Evolutionary conservation across 2,888 invertebrate genomes (phyloP), one percentile per base, ranked within the genome.

Genomic region (Phymatocera aterrima): DNA sequence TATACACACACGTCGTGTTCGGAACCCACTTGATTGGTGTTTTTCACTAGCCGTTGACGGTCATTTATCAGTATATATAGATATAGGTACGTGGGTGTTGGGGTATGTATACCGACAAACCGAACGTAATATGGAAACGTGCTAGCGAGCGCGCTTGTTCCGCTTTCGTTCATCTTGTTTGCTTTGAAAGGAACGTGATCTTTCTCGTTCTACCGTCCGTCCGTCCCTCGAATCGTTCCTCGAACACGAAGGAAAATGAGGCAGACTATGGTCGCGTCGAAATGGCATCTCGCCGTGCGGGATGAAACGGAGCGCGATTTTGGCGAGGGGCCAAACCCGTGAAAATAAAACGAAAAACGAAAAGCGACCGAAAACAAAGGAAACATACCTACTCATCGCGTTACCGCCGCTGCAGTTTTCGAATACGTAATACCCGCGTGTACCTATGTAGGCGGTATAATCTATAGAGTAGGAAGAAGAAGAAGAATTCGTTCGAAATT

Each of bases 21-120:
- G 48, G n/a, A n/a, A 51, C 51, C 75, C 54, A 40, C 37, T 43
- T 60, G 75, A 75, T 75, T 75, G 75, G 75, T 75, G 75, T 75
- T 57, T 75, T 57, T 43, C 57, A 24, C 51, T 57, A 12, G 5
- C n/a, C 65, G 28, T 1, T 28, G 12, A n/a, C n/a, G n/a, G n/a
- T n/a, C n/a, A n/a, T n/a, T 40, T 40, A 40, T 40, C n/a, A 40
- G 40, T 40, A 40, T 40, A 40, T 8, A n/a, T 18, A 6, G 15
- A 21, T 64, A 15, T 18, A 18, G 48, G 15, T 37, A 43, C n/a
- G 18, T 8, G 1, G 51, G 48, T 72, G 46, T 68, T 24, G 24
- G 6, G 6, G 28, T 28, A 24, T 24, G 28, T 51, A n/a, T 18
- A 51, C 51, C 15, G n/a, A 5, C 5, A 51, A 46, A 2, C n/a